Percentiles rank a stretch among this genome's conserved stretches.
Conservation (phyloP, 2,797 vertebrate genomes). For the Fratercula arctica region DNA sequence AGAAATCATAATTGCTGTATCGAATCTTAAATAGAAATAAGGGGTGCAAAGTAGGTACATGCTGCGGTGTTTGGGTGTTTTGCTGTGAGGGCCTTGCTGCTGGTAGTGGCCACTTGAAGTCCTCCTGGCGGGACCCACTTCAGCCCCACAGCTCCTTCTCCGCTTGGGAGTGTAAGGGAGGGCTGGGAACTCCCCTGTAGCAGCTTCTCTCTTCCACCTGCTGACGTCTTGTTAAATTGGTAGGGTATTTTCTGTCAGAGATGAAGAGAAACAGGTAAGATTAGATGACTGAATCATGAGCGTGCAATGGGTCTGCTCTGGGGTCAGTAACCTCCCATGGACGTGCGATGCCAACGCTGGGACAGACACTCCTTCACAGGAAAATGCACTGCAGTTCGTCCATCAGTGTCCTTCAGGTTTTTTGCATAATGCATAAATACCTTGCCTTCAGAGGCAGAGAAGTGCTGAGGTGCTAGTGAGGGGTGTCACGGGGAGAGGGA, state of each 20-base stretch:
- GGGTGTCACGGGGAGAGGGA: neutral
- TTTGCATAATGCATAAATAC: neutral
- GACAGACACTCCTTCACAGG: neutral
- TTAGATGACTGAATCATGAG: neutral
- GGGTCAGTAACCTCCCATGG: neutral
- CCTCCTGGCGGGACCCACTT: neutral
- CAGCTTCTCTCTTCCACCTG: neutral
- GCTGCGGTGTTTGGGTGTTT: neutral
- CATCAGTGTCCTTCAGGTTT: fast-evolving
- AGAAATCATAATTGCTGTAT: neutral
- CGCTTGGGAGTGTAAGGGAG: fast-evolving
- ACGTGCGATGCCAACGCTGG: fast-evolving
- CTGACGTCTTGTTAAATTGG: neutral
- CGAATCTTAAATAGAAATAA: neutral
- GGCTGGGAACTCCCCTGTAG: neutral
- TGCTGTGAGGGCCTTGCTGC: too few relatives aligned
- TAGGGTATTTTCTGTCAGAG: neutral
- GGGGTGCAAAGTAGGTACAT: fast-evolving
- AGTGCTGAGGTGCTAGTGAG: neutral
- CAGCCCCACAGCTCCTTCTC: neutral
- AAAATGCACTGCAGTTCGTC: neutral
- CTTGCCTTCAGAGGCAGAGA: neutral
- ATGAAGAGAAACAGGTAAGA: neutral
- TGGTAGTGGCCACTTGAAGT: neutral
- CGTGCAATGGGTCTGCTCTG: fast-evolving